Conservation (phyloP, 2,888 invertebrate species). For the Thecophora atra region DNA sequence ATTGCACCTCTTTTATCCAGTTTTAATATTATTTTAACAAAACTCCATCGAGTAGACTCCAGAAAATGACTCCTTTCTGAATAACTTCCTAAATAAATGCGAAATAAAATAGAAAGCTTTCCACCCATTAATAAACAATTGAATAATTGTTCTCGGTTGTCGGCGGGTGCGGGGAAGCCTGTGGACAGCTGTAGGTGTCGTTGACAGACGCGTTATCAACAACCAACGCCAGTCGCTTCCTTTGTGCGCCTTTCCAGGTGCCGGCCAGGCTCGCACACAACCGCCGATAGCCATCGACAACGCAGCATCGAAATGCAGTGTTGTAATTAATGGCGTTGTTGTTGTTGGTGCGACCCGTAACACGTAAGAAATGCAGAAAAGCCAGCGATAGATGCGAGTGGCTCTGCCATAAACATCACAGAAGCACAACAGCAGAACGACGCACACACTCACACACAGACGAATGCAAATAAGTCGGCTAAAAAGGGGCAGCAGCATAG, state of each 20-base stretch:
- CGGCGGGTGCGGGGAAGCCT: background rate
- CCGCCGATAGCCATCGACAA: conserved; percentile 30
- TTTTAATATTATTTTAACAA: too few species aligned
- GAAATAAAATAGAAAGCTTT: too few species aligned
- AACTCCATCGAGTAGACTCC: too few species aligned
- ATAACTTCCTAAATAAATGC: too few species aligned
- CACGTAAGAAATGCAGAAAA: background rate
- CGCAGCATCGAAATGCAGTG: conserved; percentile 12
- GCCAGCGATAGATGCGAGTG: background rate
- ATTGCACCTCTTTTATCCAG: too few species aligned
- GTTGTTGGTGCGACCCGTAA: background rate
- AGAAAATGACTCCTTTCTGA: too few species aligned
- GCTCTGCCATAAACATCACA: too few species aligned
- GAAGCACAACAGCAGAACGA: conserved; percentile 9
- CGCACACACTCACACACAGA: conserved; percentile 10
- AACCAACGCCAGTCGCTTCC: background rate
- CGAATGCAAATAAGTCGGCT: conserved; percentile 27
- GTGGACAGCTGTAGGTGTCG: background rate
- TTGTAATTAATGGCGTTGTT: conserved; percentile 10
- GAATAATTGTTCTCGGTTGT: conserved; percentile 15
- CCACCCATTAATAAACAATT: conserved; percentile 34
- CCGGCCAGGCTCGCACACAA: conserved; percentile 27
- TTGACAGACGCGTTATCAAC: background rate
- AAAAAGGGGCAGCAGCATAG: conserved; percentile 20
- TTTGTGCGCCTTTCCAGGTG: conserved; percentile 23